Conservation (phyloP, 2,888 invertebrate species). For the Polylopha cassiicola region DNA sequence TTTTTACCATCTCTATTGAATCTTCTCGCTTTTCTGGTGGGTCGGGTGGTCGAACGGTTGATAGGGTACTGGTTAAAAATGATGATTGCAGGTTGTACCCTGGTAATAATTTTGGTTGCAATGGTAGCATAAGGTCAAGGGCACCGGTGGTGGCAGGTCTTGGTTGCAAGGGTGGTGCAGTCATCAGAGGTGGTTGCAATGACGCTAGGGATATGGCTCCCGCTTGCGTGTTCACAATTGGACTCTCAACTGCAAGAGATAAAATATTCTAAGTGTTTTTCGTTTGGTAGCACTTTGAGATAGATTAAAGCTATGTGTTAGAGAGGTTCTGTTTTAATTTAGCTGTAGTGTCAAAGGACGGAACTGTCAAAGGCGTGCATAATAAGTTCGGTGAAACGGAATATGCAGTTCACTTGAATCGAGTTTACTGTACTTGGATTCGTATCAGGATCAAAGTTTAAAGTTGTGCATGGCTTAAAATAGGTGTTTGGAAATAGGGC, state of each 20-base stretch:
- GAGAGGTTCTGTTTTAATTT: too few species aligned
- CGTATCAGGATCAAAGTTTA: too few species aligned
- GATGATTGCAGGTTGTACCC: constrained; percentile 72
- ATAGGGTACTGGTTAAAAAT: constrained; percentile 70
- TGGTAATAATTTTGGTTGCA: constrained; percentile 83
- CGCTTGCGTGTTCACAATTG: constrained; percentile 66
- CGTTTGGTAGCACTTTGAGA: too few species aligned
- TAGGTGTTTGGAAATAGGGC: too few species aligned
- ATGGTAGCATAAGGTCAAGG: constrained; percentile 81
- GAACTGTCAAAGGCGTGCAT: too few species aligned
- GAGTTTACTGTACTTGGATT: too few species aligned
- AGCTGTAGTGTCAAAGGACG: too few species aligned
- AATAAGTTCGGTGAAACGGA: too few species aligned
- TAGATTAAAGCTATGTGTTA: too few species aligned
- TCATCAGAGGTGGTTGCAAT: constrained; percentile 71
- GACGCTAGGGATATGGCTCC: constrained; percentile 72
- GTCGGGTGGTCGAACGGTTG: constrained; percentile 68
- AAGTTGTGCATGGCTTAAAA: too few species aligned
- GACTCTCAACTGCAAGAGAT: constrained; percentile 76
- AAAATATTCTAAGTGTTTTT: constrained; percentile 21
- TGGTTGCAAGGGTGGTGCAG: constrained; percentile 80
- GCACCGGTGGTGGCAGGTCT: constrained; percentile 83
- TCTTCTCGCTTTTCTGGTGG: constrained; percentile 36
- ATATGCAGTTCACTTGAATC: too few species aligned
- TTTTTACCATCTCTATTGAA: constrained; percentile 47